phyloP scores from a whole-genome alignment of 2,888 invertebrate genomes.

The Spodoptera exigua region DNA sequence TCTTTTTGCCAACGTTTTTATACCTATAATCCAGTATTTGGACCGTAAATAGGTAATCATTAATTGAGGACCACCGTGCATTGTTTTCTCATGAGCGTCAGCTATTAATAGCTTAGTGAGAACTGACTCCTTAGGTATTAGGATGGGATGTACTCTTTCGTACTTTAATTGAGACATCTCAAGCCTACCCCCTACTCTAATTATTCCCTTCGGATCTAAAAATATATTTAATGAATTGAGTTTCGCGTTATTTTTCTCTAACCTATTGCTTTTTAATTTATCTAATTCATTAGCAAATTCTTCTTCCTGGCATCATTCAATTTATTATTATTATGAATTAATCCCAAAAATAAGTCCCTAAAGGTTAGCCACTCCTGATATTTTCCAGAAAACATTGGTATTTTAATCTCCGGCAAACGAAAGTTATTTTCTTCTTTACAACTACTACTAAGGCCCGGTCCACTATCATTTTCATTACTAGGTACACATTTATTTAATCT shows the following conservation, averaged over 20 bases:
- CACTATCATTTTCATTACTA: too few species aligned
- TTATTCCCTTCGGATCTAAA: background rate
- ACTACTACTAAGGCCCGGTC: too few species aligned
- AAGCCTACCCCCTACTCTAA: background rate
- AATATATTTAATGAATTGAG: conserved; percentile 6
- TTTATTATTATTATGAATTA: conserved; percentile 46
- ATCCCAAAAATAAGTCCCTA: conserved; percentile 40
- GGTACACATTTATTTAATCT: too few species aligned
- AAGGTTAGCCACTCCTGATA: too few species aligned
- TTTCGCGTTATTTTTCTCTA: conserved; percentile 1
- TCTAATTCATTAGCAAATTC: too few species aligned
- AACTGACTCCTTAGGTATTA: background rate
- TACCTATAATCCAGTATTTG: background rate
- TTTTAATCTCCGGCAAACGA: too few species aligned
- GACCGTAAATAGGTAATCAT: too few species aligned
- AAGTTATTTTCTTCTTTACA: too few species aligned
- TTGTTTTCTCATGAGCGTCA: background rate
- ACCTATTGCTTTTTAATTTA: too few species aligned
- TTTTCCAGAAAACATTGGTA: too few species aligned
- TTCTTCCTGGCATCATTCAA: conserved; percentile 33
- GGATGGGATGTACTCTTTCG: background rate
- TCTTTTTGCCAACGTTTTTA: background rate
- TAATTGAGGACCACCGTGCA: conserved; percentile 3
- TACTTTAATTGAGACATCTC: background rate
- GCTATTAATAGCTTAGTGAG: background rate